Conservation (phyloP, 1,140 invertebrate genomes). For the Leptinotarsa undecemlineata region DNA sequence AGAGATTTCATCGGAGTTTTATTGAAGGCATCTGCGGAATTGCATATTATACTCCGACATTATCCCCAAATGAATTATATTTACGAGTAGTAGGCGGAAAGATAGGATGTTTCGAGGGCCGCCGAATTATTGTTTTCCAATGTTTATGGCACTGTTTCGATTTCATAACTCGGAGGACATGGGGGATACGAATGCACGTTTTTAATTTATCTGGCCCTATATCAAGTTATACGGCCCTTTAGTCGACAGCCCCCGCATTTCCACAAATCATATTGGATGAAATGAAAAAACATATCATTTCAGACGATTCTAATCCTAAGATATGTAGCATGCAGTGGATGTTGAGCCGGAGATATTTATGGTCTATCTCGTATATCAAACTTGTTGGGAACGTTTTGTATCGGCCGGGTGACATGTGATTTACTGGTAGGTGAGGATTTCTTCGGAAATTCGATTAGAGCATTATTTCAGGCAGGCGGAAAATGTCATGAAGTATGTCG, state of each 20-base stretch:
- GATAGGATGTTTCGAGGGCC: slow-evolving; percentile 44
- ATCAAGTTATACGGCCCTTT: slow-evolving; percentile 55
- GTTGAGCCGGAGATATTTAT: slow-evolving; percentile 37
- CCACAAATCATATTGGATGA: slow-evolving; percentile 50
- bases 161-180: slow-evolving; percentile 56
- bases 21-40: slow-evolving; percentile 22
- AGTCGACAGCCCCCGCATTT: slow-evolving; percentile 48
- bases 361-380: slow-evolving; percentile 25
- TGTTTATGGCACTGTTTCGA: slow-evolving; percentile 59
- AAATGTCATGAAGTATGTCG: too few species aligned
- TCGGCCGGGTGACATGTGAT: slow-evolving; percentile 4
- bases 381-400: slow-evolving; percentile 17
- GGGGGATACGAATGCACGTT: slow-evolving; percentile 52
- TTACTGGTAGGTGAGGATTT: slow-evolving; percentile 11
- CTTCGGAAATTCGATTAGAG: neutral
- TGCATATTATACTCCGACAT: slow-evolving; percentile 21
- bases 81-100: slow-evolving; percentile 45
- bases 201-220: slow-evolving; percentile 60
- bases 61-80: slow-evolving; percentile 45
- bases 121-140: slow-evolving; percentile 59
- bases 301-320: slow-evolving; percentile 45
- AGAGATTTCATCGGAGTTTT: slow-evolving; percentile 22
- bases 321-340: slow-evolving; percentile 37
- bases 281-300: slow-evolving; percentile 51
- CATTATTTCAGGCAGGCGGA: neutral